Percentiles rank a stretch among this genome's conserved stretches.
phyloP scores from a whole-genome alignment of 92 coral and sea anemone species.

The Epizoanthus illoricatus region DNA sequence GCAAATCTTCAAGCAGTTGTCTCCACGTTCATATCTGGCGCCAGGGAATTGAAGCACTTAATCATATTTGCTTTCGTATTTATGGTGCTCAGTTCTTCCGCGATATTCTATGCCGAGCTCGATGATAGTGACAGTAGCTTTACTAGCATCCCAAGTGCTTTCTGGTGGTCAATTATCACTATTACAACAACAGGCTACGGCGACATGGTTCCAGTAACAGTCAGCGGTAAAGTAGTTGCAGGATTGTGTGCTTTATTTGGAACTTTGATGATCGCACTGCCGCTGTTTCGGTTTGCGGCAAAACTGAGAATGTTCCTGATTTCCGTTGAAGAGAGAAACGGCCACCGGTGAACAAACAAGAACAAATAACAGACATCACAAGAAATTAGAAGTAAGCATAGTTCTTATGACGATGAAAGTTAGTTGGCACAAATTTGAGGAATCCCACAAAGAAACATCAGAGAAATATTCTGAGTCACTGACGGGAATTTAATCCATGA shows the following conservation, averaged over 20 bases:
- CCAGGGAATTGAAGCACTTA: constrained; percentile 68
- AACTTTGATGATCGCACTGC: constrained; percentile 74
- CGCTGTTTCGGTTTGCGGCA: constrained; percentile 85
- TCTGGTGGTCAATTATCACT: constrained; percentile 90
- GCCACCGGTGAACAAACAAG: too few species aligned
- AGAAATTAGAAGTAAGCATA: too few species aligned
- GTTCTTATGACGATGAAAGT: too few species aligned
- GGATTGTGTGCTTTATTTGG: constrained; percentile 78
- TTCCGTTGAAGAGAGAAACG: not conserved
- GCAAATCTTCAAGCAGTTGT: constrained; percentile 67
- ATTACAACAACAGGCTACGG: constrained; percentile 87
- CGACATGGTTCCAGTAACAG: constrained; percentile 69
- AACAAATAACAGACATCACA: too few species aligned
- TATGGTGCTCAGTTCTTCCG: constrained; percentile 67
- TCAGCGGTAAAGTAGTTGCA: constrained; percentile 68
- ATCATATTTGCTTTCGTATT: constrained; percentile 59
- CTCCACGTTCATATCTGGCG: constrained; percentile 68
- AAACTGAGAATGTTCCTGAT: constrained; percentile 55
- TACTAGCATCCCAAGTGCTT: constrained; percentile 74
- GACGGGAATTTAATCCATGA: too few species aligned
- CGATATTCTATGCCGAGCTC: constrained; percentile 64
- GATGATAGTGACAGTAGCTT: constrained; percentile 48
- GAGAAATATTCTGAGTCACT: too few species aligned
- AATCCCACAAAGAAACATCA: too few species aligned
- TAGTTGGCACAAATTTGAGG: too few species aligned